Base-by-base conservation (phyloP, 2,888 invertebrate species). In the Hedya salicella region DNA sequence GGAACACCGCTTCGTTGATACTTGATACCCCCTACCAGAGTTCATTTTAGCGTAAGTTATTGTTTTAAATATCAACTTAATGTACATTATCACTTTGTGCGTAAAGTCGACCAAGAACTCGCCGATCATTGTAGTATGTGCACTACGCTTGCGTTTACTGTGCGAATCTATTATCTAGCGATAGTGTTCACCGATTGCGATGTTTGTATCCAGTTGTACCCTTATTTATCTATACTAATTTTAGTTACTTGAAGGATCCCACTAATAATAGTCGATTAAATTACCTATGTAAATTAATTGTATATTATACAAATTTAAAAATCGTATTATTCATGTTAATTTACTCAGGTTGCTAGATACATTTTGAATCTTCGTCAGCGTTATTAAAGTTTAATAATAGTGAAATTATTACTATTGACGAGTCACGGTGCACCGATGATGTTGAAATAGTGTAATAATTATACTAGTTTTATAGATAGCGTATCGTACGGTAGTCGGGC, bases 261-360 rank as follows among this genome's bases (percentile, higher is more conserved):
- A 68, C 80, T 61, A 81, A 73, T 81, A 76, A 85, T 81, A 59
- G 60, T 88, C 82, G 75, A 86, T 85, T 81, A 78, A n/a, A 85
- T 76, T 52, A 52, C 44, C 42, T 81, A 81, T 89, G 85, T 89
- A 88, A 86, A 87, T 83, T 79, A 76, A 84, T 86, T 88, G 89
- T 90, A 90, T 88, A 89, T 88, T 89, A 77, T 87, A 86, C 82
- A 80, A 83, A 82, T 78, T 82, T 78, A 78, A 86, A n/a, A 86
- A 82, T 83, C 78, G 80, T 86, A 86, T 85, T 85, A 83, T 81
- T 83, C 83, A 82, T 82, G 85, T 89, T 90, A 81, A 81, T 90
- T 90, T 88, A 88, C 81, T 87, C 86, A 85, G 86, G 87, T 88
- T 88, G 89, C 87, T 89, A 89, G 88, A 86, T 84, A 86, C 81